Evolutionary conservation across 1,140 invertebrate species (phyloP), one percentile per base, ranked within the genome.

Genomic region (Periplaneta americana): DNA sequence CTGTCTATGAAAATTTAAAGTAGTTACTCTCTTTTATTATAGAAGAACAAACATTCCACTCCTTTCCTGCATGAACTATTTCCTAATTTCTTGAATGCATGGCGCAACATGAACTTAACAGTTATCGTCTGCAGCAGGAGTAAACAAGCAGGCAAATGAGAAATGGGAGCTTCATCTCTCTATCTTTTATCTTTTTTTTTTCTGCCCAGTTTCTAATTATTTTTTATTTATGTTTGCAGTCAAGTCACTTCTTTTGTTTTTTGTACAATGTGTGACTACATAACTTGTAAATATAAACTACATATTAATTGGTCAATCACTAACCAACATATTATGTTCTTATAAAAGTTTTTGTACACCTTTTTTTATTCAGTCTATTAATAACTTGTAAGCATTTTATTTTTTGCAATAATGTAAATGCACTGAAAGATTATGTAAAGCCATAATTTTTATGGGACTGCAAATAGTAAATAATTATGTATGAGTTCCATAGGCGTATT

Each of bases 91-190:
- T 37, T 79, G 48, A 39, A 74, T 82, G 82, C 79, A 80, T 78
- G 79, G 79, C 75, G 31, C 66, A 66, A 34, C n/a, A 48, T 57
- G 39, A 37, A 75, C 35, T 34, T 85, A 85, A 87, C 86, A 88
- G 87, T 87, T 86, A 85, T 88, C 87, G 87, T 86, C 88, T 88
- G 88, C 88, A 87, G 87, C 86, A 85, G 76, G 76, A n/a, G 34
- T 66, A 66, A 66, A n/a, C 48, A 66, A 66, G 48, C 48, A 66
- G 28, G 22, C 6, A 66, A n/a, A 66, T 3, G 48, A 22, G 28
- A n/a, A 66, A 8, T 78, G 76, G 28, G 34, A 37, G 34, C 36
- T 77, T 34, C 75, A 34, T 9, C 15, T 33, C 34, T 77, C 28
- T 75, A 31, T 28, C 39, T 57, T 17, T 75, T 11, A 75, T 28